Base-by-base conservation (phyloP, 2,888 invertebrate species). In the Agelastica alni region DNA sequence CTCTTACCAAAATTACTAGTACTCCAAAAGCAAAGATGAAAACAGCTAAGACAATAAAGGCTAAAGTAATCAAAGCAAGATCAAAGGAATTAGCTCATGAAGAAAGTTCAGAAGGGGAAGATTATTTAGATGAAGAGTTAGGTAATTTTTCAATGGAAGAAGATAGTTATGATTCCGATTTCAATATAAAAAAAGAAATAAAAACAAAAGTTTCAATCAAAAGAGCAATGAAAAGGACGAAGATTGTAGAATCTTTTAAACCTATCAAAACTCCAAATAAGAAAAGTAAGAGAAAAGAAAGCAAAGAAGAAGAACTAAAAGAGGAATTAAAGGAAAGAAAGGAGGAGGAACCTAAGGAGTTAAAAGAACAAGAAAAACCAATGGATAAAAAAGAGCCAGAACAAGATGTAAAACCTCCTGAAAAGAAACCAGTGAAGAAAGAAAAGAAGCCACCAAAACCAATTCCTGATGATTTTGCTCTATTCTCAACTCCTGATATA, bases 401-500 rank as follows among this genome's bases (percentile, higher is more conserved):
- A 70, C 43, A 73, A 70, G 64, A 77, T 45, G 49, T 34, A 26
- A 65, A 60, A 61, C 58, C 44, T 18, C 48, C 37, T 30, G 69
- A 64, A 62, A 75, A 76, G 63, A 66, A 67, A 41, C 58, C 62
- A 12, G 68, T 65, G 9, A 77, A 76, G 58, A 76, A 76, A 64
- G 74, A 77, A 39, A 82, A 81, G 71, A 76, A 78, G 63, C 66
- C 75, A 20, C 67, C 77, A 0, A 84, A 83, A 75, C 76, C 76
- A 75, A 62, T 76, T 78, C 65, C 76, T 26, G 84, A 85, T 68
- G 85, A 85, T 80, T 83, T 89, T 53, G 86, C 88, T 28, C 75
- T 90, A 53, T 89, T 90, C 73, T 89, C 89, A 4, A 85, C 88
- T 32, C 89, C 90, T 13, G 90, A 90, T 78, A 88, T 89, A 47